Conservation (phyloP, 1,140 invertebrate genomes). For the Drosophila sucinea region DNA sequence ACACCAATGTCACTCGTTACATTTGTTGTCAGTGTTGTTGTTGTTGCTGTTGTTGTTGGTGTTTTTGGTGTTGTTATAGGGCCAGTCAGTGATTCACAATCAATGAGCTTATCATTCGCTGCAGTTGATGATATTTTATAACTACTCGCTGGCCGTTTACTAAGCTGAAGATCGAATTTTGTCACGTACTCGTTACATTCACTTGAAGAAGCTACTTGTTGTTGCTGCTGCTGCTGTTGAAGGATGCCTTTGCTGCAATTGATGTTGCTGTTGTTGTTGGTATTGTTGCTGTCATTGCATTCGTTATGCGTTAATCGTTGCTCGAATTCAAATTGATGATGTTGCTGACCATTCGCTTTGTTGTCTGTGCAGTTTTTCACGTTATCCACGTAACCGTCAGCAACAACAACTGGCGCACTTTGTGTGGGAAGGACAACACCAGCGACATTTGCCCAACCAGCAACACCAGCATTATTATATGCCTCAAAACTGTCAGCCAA, state of each 20-base stretch:
- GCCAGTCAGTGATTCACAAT: constrained; percentile 45
- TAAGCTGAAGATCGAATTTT: background rate
- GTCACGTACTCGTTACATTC: constrained; percentile 29
- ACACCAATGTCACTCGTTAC: background rate
- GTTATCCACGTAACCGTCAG: constrained; percentile 71
- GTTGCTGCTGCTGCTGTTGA: background rate
- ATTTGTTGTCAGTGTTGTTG: background rate
- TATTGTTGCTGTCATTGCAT: constrained; percentile 3
- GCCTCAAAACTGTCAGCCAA: constrained; percentile 23
- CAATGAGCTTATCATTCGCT: constrained; percentile 41
- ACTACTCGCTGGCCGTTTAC: background rate
- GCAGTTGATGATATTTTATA: background rate
- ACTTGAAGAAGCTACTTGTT: constrained; percentile 13
- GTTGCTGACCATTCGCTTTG: constrained; percentile 2
- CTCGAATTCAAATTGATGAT: constrained; percentile 4
- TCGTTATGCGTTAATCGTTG: constrained; percentile 13
- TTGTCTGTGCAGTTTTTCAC: constrained; percentile 45
- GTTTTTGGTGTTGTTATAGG: constrained; percentile 7
- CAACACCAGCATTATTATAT: constrained; percentile 56
- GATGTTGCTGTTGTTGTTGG: constrained; percentile 28
- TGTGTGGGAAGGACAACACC: constrained; percentile 34
- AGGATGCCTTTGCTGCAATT: background rate
- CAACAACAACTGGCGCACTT: constrained; percentile 53
- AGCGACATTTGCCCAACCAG: constrained; percentile 23
- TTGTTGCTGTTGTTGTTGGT: background rate